phyloP scores from a whole-genome alignment of 1,140 invertebrate species.

The Leguminivora glycinivorella region DNA sequence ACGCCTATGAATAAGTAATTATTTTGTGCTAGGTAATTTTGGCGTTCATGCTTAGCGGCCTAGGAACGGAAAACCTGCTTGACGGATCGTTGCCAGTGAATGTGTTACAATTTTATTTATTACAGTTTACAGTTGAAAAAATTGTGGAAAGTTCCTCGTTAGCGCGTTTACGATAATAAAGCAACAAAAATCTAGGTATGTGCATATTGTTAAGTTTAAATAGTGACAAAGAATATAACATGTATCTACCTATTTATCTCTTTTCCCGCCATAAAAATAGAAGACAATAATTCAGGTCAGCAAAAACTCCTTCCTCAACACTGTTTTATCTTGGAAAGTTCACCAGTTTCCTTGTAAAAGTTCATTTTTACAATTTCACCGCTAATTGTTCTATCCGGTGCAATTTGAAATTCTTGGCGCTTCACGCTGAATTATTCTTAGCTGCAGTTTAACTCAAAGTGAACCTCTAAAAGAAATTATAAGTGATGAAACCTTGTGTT shows the following conservation, averaged over 20 bases:
- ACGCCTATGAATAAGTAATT: too few species aligned
- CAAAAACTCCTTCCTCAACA: background rate
- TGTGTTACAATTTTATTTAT: too few species aligned
- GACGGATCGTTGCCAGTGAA: too few species aligned
- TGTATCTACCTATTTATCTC: background rate
- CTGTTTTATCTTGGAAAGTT: background rate
- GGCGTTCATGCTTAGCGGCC: too few species aligned
- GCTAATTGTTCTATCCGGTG: constrained; percentile 11
- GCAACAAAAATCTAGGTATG: too few species aligned
- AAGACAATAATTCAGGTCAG: background rate
- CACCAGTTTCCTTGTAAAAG: constrained; percentile 12
- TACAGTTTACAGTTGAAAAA: too few species aligned
- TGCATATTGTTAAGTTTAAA: too few species aligned
- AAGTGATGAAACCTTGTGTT: background rate
- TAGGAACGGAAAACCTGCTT: too few species aligned
- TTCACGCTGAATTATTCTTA: background rate
- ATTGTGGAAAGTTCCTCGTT: too few species aligned
- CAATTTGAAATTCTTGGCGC: constrained; percentile 4
- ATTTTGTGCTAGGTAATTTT: too few species aligned
- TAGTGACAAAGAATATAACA: too few species aligned
- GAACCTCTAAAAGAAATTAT: constrained; percentile 15
- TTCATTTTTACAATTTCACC: background rate
- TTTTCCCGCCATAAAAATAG: background rate
- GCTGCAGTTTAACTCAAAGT: background rate
- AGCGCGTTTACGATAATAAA: too few species aligned